Conservation (phyloP, 2,797 vertebrate genomes). For the Rhinoraja longicauda region DNA sequence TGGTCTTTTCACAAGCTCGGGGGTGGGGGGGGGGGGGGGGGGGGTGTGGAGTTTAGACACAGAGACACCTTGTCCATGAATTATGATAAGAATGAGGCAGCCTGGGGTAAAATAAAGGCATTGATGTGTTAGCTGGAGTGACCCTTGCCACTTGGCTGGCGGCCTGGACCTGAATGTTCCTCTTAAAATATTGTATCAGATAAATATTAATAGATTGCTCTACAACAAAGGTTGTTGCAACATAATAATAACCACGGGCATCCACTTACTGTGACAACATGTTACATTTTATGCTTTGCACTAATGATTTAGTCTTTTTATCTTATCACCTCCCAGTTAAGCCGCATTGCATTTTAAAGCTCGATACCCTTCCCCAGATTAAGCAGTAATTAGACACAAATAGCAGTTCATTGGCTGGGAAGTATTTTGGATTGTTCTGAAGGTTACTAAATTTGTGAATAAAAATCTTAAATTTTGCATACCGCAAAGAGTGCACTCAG, state of each 20-base stretch:
- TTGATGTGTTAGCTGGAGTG: background rate
- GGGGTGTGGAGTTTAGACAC: background rate
- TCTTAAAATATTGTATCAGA: background rate
- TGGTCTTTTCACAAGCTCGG: background rate
- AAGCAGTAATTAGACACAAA: background rate
- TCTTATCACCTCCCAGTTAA: background rate
- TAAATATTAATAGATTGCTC: background rate
- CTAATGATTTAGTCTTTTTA: background rate
- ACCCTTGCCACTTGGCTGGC: background rate
- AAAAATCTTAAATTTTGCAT: background rate
- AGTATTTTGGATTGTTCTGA: background rate
- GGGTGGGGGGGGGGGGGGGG: too few relatives aligned
- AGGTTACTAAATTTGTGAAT: background rate
- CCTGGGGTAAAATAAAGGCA: background rate
- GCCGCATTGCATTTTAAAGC: background rate
- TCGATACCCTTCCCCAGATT: background rate
- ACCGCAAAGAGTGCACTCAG: background rate
- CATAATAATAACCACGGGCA: background rate
- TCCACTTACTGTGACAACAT: background rate
- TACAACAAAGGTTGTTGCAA: background rate
- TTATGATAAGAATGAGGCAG: slow-evolving; percentile 1
- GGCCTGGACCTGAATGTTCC: background rate
- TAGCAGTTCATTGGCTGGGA: background rate
- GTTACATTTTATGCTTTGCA: background rate
- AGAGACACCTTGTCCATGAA: background rate